phyloP scores from a whole-genome alignment of 2,797 vertebrate species.

The Pelochelys cantorii region DNA sequence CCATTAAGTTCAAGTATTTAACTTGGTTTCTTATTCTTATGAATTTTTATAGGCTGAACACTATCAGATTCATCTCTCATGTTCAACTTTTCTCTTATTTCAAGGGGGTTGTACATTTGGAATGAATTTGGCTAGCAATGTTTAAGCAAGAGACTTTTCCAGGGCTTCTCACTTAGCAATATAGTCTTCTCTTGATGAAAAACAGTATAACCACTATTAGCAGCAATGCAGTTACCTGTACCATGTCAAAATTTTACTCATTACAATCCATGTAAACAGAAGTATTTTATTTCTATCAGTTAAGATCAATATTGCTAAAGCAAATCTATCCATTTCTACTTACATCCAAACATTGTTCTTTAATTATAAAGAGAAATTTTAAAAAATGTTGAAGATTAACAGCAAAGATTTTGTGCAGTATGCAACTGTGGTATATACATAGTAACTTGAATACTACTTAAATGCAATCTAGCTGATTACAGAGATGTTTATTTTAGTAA shows the following conservation, averaged over 20 bases:
- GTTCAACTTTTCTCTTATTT: neutral
- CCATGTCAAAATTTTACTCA: neutral
- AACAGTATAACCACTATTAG: neutral
- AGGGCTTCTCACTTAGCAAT: neutral
- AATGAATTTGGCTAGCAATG: neutral
- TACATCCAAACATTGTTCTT: neutral
- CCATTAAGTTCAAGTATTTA: neutral
- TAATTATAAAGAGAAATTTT: neutral
- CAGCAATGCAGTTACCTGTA: neutral
- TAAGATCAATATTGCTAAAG: neutral
- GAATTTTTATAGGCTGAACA: neutral
- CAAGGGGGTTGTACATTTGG: neutral
- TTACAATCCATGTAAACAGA: neutral
- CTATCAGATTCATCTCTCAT: neutral
- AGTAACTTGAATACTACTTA: neutral
- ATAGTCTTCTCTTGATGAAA: neutral
- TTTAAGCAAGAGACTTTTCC: neutral
- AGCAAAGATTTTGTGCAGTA: neutral
- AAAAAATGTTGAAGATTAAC: neutral
- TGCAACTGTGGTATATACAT: neutral
- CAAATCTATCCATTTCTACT: neutral
- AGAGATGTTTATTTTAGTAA: no score
- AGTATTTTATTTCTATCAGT: slow-evolving; percentile 29
- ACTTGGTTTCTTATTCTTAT: neutral
- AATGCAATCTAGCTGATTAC: neutral